Conservation (phyloP, 64 coral and sea anemone genomes). For the Orbicella faveolata region DNA sequence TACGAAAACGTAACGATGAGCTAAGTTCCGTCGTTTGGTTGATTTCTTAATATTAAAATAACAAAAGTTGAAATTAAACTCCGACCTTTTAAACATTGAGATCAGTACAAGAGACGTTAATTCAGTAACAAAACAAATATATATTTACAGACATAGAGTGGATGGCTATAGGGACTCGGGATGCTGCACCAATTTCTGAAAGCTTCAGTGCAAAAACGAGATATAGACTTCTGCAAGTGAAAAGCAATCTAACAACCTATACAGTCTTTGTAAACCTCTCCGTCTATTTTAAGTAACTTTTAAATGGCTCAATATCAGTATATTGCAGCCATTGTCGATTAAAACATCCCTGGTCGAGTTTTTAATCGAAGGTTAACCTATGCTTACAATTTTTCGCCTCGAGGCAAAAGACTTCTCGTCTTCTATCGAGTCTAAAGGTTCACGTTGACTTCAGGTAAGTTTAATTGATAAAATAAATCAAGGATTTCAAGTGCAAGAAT, state of each 20-base stretch:
- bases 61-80: neutral
- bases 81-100: neutral
- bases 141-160: too few relatives aligned
- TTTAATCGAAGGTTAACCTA: slow-evolving; percentile 14
- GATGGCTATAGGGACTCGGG: too few relatives aligned
- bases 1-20: neutral
- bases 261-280: neutral
- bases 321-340: slow-evolving; percentile 12
- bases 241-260: slow-evolving; percentile 15
- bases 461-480: neutral
- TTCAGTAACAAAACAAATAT: neutral
- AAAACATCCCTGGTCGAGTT: neutral
- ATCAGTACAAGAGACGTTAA: neutral
- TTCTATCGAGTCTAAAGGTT: neutral
- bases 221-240: neutral
- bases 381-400: slow-evolving; percentile 7
- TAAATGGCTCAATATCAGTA: slow-evolving; percentile 26
- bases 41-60: neutral
- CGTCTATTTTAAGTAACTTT: slow-evolving; percentile 13
- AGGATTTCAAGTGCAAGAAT: neutral
- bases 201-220: neutral
- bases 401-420: neutral
- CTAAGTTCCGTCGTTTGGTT: neutral
- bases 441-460: slow-evolving; percentile 20
- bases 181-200: neutral